Base-by-base conservation (phyloP, 30 jellyfish, hydroid and myxozoan species). In the Sanderia malayensis region DNA sequence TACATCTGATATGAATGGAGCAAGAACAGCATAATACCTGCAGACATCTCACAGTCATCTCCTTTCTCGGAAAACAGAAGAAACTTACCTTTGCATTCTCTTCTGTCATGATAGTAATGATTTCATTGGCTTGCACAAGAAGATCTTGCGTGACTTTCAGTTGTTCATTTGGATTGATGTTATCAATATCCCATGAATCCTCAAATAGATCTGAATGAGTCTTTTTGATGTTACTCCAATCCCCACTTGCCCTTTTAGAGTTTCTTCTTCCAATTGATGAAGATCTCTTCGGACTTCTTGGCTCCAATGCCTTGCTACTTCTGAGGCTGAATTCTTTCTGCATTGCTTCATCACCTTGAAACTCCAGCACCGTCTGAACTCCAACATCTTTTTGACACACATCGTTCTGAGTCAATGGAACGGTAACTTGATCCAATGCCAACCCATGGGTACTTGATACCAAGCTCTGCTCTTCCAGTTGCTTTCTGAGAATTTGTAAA, bases 121-220 rank as follows among this genome's bases (percentile, higher is more conserved):
- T 37, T 37, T 78, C 82, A 78, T 78, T 78, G n/a, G 89, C 89
- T 37, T 78, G 89, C 46, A 78, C 76, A 20, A 78, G 52, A 29
- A 78, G 59, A 24, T 78, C 89, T 31, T 78, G 81, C 0, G 89
- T 78, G 52, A 78, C 58, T 25, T 65, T 78, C n/a, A 63, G 81
- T 58, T 78, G 76, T 53, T 78, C 89, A 21, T 20, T 34, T 2
- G 82, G 23, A 49, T 66, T 78, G n/a, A 78, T 78, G 9, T 17
- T 27, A 34, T 78, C 89, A 21, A 78, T 22, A 58, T 32, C 33
- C 82, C 89, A 64, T 8, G 70, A 45, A 58, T 66, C 89, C 26
- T 78, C 89, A 66, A 78, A 78, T 52, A 78, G 17, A 24, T 65
- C 81, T 4, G 82, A 52, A 47, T 78, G 80, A 20, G 27, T 46